phyloP scores from a whole-genome alignment of 2,888 invertebrate species.

The Ornithoptera alexandrae region DNA sequence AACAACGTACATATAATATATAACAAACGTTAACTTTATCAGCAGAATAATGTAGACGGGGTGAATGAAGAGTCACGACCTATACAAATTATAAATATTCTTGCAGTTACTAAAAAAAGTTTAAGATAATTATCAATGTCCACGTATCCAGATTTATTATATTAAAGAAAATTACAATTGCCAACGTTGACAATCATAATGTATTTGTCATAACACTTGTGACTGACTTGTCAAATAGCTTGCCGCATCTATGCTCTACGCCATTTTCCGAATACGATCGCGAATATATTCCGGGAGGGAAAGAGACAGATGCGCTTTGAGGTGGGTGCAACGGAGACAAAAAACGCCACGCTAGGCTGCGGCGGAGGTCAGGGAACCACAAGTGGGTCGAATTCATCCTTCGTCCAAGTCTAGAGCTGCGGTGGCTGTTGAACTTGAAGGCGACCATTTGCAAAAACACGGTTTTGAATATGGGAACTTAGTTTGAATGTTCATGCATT shows the following conservation, averaged over 20 bases:
- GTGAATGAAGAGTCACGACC: too few species aligned
- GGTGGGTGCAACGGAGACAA: conserved; percentile 46
- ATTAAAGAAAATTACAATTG: neutral
- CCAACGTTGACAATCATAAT: conserved; percentile 36
- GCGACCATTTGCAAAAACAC: conserved; percentile 62
- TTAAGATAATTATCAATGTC: too few species aligned
- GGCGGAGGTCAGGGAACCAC: conserved; percentile 77
- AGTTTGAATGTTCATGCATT: too few species aligned
- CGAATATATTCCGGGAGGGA: conserved; percentile 77
- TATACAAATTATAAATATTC: too few species aligned
- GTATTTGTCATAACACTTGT: conserved; percentile 51
- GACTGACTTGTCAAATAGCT: conserved; percentile 52
- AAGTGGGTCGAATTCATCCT: conserved; percentile 78
- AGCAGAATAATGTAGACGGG: too few species aligned
- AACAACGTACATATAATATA: too few species aligned
- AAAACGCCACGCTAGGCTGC: conserved; percentile 62
- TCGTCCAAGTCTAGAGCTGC: conserved; percentile 63
- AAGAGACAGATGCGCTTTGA: conserved; percentile 45
- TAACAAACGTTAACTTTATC: too few species aligned
- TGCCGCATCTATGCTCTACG: conserved; percentile 58
- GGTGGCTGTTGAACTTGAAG: conserved; percentile 72
- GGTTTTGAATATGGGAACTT: conserved; percentile 58
- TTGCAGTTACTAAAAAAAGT: too few species aligned
- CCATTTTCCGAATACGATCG: conserved; percentile 72
- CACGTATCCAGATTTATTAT: too few species aligned